Conservation (phyloP, 2,797 vertebrate genomes). For the Poecilia velifera region DNA sequence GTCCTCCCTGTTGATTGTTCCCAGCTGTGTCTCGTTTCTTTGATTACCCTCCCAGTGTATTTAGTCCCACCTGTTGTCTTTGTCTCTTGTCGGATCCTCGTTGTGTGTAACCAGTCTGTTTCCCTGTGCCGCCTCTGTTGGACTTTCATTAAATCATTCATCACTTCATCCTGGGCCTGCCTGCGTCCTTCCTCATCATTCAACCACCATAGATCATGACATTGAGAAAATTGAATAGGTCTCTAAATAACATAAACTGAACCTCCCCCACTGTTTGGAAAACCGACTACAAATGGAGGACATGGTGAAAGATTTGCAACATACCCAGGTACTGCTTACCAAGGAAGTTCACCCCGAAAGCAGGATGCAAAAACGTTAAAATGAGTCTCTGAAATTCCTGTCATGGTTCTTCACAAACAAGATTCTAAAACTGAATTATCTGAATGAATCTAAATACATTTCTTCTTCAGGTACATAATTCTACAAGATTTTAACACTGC, state of each 20-base stretch:
- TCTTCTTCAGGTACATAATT: background rate
- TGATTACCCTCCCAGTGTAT: no score
- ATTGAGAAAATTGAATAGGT: background rate
- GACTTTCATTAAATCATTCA: no score
- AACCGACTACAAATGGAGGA: background rate
- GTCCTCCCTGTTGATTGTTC: no score
- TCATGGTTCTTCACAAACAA: no score
- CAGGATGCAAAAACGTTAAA: background rate
- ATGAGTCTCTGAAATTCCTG: background rate
- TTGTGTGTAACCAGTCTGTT: no score
- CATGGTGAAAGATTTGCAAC: background rate
- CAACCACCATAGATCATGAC: no score
- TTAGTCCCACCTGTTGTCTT: no score
- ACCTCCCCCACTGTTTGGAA: background rate
- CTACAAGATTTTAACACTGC: background rate
- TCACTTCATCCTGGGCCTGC: no score
- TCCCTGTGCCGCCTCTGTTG: no score
- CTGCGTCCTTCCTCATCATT: no score
- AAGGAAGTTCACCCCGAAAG: background rate
- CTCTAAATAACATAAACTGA: background rate
- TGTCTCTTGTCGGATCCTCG: no score
- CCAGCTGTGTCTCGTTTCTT: no score
- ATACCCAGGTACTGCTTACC: background rate
- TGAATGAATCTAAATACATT: background rate
- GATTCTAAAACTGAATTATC: background rate